A percentile compares a stretch with the other conserved stretches of the same genome.
phyloP scores from a whole-genome alignment of 1,140 invertebrate species.

The Drosophila gunungcola region DNA sequence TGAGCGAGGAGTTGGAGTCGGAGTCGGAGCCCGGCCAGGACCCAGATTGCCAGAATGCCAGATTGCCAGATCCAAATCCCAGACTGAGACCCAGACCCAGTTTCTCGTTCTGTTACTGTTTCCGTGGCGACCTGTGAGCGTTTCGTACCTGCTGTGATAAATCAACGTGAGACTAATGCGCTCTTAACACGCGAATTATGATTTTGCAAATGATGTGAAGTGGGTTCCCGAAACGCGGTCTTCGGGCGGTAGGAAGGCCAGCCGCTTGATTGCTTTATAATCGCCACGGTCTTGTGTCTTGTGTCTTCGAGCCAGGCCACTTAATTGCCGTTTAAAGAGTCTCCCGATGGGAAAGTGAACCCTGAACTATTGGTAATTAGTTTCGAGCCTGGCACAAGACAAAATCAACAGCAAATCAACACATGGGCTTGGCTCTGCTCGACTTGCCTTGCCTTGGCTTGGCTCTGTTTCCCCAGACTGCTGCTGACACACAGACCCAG shows the following conservation, averaged over 20 bases:
- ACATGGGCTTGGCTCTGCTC: constrained; percentile 38
- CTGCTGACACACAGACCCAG: constrained; percentile 64
- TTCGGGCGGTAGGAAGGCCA: neutral
- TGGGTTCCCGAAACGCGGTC: constrained; percentile 10
- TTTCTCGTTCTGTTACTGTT: constrained; percentile 48
- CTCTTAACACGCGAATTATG: constrained; percentile 84
- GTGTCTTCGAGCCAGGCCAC: constrained; percentile 31
- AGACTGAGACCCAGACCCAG: constrained; percentile 65
- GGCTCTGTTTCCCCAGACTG: neutral
- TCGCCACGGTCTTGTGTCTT: constrained; percentile 43
- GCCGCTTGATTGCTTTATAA: constrained; percentile 80
- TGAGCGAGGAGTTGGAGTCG: constrained; percentile 3
- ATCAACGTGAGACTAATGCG: constrained; percentile 84
- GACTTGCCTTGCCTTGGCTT: neutral
- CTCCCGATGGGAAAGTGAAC: constrained; percentile 54
- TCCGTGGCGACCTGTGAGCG: constrained; percentile 7
- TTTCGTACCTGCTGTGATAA: constrained; percentile 76
- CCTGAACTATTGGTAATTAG: constrained; percentile 78
- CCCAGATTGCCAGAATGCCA: constrained; percentile 33
- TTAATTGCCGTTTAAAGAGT: constrained; percentile 79
- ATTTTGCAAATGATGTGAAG: constrained; percentile 81
- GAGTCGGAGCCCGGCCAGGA: constrained; percentile 34
- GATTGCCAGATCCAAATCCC: constrained; percentile 20
- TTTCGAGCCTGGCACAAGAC: constrained; percentile 58
- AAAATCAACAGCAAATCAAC: constrained; percentile 75